Base-by-base conservation (phyloP, 1,140 invertebrate genomes). In the Aphaenogaster ashmeadi region DNA sequence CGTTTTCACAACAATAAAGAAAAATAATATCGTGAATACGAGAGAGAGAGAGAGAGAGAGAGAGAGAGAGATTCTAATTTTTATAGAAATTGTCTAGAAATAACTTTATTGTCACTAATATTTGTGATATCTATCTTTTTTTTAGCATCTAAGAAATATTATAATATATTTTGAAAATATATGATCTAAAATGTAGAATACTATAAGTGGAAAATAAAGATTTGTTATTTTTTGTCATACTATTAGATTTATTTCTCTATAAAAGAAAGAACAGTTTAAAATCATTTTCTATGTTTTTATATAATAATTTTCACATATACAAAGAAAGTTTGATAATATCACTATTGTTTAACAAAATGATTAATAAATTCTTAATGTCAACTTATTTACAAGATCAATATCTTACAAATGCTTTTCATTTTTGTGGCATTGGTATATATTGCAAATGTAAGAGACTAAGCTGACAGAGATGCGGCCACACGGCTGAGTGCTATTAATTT, bases 341-440 rank as follows among this genome's bases (percentile, higher is more conserved):
- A 44, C 0, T 60, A 60, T 15, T 1, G n/a, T 66, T 66, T 75
- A 58, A 44, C 0, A 2, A 41, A 1, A 60, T 21, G 7, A 15
- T 66, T 67, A 52, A 38, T 38, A 67, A n/a, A 18, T 54, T 80
- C 5, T 81, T 47, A n/a, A 80, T 56, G 36, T n/a, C 36, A 56
- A 41, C 0, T 66, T 41, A 52, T 54, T 27, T 52, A 36, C 13
- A n/a, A n/a, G 18, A 5, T 50, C 44, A 50, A 13, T 79, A 79
- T 79, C 2, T 38, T 81, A 21, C 1, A 21, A 21, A 62, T 44
- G 41, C 11, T 36, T 11, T 38, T 50, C 8, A 33, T 62, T 5
- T 27, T 80, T 66, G 4, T 41, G n/a, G n/a, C 11, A 15, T 52
- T 50, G n/a, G 7, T 56, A 15, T 11, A 81, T 6, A 44, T 81